Base-by-base conservation (phyloP, 2,888 invertebrate species). In the Lithophane leautieri region DNA sequence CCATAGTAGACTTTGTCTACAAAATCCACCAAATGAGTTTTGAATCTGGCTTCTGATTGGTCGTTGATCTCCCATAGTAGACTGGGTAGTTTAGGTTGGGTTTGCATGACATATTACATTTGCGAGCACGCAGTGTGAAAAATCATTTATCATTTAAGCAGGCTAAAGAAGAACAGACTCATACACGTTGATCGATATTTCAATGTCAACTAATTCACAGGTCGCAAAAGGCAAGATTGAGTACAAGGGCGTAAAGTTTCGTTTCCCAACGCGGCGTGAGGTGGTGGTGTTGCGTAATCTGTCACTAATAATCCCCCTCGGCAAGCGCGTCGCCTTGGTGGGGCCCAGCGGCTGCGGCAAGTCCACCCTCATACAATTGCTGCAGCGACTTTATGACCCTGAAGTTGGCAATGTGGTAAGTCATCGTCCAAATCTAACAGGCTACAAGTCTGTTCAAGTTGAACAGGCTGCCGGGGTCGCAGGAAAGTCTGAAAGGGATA, bases 291-390 rank as follows among this genome's bases (percentile, higher is more conserved):
- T 99, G 19, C 97, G 97, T 77, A 98, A 98, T 0, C 93, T 98
- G 50, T 97, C 97, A 78, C 94, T 98, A 58, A 94, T 97, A 68
- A 97, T 98, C 11, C 96, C 97, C 62, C 96, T 97, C 52, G 98
- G 98, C 1, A 97, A 97, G 88, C 98, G 98, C 47, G 97, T 98
- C 3, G 98, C 98, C 0, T 93, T 98, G n/a, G 98, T 98, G 7
- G 98, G 97, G 0, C 97, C 98, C n/a, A 97, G 97, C 81, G 98
- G 98, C 16, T 98, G 98, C 87, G 98, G 98, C 40, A 98, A 98
- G 93, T 98, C 98, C 4, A 98, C 98, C 0, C 97, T 98, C 72
- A 97, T 98, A 78, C 98, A 98, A 88, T 94, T 99, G 52, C 93
- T 99, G 84, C 97, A 98, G 91, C 94, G 98, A 68, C 97, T 98